Percentiles rank a stretch among this genome's conserved stretches.
Evolutionary conservation across 2,888 invertebrate genomes (phyloP).

Genomic region (Plutella xylostella): DNA sequence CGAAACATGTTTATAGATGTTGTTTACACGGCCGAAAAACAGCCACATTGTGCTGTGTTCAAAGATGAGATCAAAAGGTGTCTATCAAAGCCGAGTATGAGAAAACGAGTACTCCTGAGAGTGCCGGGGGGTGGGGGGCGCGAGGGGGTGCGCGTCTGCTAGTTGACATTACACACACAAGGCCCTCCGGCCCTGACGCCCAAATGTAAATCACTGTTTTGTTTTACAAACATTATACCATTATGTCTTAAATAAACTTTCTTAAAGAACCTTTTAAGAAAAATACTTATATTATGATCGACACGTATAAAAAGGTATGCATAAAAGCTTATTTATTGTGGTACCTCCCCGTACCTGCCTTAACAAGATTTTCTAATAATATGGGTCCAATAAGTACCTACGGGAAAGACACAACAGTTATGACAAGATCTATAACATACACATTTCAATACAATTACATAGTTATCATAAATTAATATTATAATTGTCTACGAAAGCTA

Average conservation of each 20-base stretch:
- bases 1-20: too few species aligned
- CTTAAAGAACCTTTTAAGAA: not conserved
- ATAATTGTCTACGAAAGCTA: too few species aligned
- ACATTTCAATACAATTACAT: too few species aligned
- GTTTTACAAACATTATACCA: slow-evolving; percentile 15
- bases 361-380: too few species aligned
- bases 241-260: not conserved
- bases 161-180: slow-evolving; percentile 46
- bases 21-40: slow-evolving; percentile 30
- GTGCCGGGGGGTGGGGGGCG: not conserved
- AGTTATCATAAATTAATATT: too few species aligned
- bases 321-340: too few species aligned
- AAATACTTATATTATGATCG: too few species aligned
- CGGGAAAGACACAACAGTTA: too few species aligned
- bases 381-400: too few species aligned
- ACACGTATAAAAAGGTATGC: too few species aligned
- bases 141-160: slow-evolving; percentile 34
- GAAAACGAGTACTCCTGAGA: slow-evolving; percentile 25
- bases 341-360: too few species aligned
- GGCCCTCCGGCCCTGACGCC: slow-evolving; percentile 12
- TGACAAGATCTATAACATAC: too few species aligned
- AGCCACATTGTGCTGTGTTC: slow-evolving; percentile 48
- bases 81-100: slow-evolving; percentile 53
- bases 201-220: slow-evolving; percentile 20
- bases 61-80: slow-evolving; percentile 59